Conservation (phyloP, 2,113 vertebrate species). For the Planiliza haematocheilus region DNA sequence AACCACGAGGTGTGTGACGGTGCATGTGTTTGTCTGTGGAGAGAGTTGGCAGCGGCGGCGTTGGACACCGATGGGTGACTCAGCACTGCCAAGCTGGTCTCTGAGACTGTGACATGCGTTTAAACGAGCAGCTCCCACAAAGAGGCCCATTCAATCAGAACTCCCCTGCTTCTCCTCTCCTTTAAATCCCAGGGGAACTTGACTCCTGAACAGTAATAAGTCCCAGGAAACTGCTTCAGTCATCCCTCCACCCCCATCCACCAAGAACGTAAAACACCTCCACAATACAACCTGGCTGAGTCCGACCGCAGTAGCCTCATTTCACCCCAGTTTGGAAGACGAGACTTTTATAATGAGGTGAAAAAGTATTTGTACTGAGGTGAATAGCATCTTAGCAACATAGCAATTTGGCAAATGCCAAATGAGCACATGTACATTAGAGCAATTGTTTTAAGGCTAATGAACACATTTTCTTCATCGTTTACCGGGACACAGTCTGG, state of each 20-base stretch:
- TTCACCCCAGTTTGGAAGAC: slow-evolving; percentile 31
- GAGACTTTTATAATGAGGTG: slow-evolving; percentile 35
- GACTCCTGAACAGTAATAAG: slow-evolving; percentile 69
- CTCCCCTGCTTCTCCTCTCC: slow-evolving; percentile 50
- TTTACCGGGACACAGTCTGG: not conserved
- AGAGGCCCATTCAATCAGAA: slow-evolving; percentile 70
- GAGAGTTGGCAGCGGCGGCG: slow-evolving; percentile 39
- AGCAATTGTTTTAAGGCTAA: slow-evolving; percentile 11
- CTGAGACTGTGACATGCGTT: slow-evolving; percentile 78
- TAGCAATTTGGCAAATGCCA: slow-evolving; percentile 40
- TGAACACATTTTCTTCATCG: slow-evolving; percentile 4
- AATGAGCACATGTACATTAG: slow-evolving; percentile 15
- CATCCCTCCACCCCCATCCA: slow-evolving; percentile 10
- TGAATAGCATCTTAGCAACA: slow-evolving; percentile 59
- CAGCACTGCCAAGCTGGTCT: slow-evolving; percentile 67
- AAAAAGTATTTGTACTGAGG: slow-evolving; percentile 27
- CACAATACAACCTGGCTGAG: slow-evolving; percentile 44
- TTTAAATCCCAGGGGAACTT: slow-evolving; percentile 74
- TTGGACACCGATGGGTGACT: slow-evolving; percentile 62
- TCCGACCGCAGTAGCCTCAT: slow-evolving; percentile 39
- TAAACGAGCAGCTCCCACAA: slow-evolving; percentile 77
- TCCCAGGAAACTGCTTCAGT: slow-evolving; percentile 66
- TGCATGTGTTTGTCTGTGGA: slow-evolving; percentile 38
- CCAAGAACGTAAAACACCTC: slow-evolving; percentile 51
- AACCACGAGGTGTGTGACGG: slow-evolving; percentile 26